A percentile compares a stretch with the other conserved stretches of the same genome.
Conservation (phyloP, 2,888 invertebrate genomes). For the Xylota segnis region DNA sequence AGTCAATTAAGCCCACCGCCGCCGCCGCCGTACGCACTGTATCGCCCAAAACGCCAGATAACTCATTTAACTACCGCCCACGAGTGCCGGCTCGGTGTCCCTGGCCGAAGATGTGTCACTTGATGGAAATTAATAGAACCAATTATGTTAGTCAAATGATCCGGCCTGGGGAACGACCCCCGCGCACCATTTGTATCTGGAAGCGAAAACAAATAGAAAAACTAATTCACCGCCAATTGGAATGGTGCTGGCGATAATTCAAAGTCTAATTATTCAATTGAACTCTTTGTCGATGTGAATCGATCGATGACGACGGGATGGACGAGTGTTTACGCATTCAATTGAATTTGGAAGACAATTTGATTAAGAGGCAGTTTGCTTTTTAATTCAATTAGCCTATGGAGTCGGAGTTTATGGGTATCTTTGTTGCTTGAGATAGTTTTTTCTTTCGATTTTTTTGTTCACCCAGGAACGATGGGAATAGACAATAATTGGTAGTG, state of each 20-base stretch:
- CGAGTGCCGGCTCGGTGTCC: constrained; percentile 38
- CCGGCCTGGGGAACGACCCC: constrained; percentile 43
- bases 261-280: constrained; percentile 76
- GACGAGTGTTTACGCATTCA: constrained; percentile 57
- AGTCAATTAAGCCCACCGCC: constrained; percentile 66
- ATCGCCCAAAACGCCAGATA: constrained; percentile 27
- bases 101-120: constrained; percentile 69
- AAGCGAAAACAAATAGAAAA: constrained; percentile 25
- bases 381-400: constrained; percentile 68
- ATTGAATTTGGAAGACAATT: constrained; percentile 72
- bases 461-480: constrained; percentile 4
- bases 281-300: constrained; percentile 62
- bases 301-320: constrained; percentile 43
- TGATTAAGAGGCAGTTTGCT: constrained; percentile 50
- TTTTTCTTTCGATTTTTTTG: background rate
- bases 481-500: constrained; percentile 1
- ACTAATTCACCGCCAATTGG: constrained; percentile 63
- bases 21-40: constrained; percentile 5
- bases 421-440: background rate
- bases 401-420: constrained; percentile 4
- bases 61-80: constrained; percentile 72
- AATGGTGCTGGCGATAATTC: constrained; percentile 65
- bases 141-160: constrained; percentile 75
- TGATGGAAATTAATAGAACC: constrained; percentile 75
- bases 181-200: constrained; percentile 43